A percentile compares a stretch with the other conserved stretches of the same genome.
Evolutionary conservation across 2,797 vertebrate genomes (phyloP).

Genomic region (Aplochiton taeniatus): DNA sequence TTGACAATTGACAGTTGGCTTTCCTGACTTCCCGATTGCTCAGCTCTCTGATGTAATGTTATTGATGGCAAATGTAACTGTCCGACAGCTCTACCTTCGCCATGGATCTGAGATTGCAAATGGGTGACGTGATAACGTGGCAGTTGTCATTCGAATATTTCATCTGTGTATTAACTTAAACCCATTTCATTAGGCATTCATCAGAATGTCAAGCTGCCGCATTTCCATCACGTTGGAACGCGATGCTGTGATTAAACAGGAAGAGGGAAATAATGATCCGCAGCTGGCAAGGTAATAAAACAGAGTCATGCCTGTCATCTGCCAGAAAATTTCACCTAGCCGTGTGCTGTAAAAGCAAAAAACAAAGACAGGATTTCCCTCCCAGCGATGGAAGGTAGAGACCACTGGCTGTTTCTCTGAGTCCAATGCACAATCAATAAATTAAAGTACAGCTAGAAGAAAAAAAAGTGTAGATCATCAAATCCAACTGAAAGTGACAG

Average conservation of each 20-base stretch:
- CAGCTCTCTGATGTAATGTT: too few relatives aligned
- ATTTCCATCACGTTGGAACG: constrained; percentile 57
- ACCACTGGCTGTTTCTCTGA: constrained; percentile 24
- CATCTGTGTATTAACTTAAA: constrained; percentile 71
- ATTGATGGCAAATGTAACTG: too few relatives aligned
- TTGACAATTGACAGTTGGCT: too few relatives aligned
- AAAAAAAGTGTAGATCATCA: constrained; percentile 37
- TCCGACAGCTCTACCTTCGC: too few relatives aligned
- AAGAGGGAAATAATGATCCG: constrained; percentile 59
- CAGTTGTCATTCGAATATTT: constrained; percentile 69
- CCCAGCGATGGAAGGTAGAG: constrained; percentile 15
- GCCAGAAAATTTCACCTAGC: constrained; percentile 55
- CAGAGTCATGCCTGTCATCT: constrained; percentile 55
- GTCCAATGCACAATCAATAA: constrained; percentile 56
- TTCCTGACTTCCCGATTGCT: too few relatives aligned
- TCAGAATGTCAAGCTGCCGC: constrained; percentile 59
- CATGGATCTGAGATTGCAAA: too few relatives aligned
- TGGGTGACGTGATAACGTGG: constrained; percentile 34
- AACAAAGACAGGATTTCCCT: constrained; percentile 33
- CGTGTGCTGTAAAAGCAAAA: constrained; percentile 2
- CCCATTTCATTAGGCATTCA: constrained; percentile 74
- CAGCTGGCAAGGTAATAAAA: constrained; percentile 69
- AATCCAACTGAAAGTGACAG: constrained; percentile 43
- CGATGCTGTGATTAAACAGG: constrained; percentile 57
- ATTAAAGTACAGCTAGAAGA: constrained; percentile 55